Conservation (phyloP, 2,888 invertebrate species). For the Molorchus minor region DNA sequence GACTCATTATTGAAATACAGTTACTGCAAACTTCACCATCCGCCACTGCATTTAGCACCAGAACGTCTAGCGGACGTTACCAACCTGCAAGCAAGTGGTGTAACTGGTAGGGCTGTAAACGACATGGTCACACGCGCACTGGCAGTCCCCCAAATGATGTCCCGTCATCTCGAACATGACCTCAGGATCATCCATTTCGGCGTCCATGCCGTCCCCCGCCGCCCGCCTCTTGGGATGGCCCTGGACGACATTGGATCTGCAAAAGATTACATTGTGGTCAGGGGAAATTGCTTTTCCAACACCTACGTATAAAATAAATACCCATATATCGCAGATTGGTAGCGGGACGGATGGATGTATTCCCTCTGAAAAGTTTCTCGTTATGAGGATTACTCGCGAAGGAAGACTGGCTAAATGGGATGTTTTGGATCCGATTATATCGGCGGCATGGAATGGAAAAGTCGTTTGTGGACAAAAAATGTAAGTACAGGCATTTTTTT, state of each 20-base stretch:
- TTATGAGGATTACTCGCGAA: neutral
- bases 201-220: conserved; percentile 61
- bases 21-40: too few species aligned
- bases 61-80: conserved; percentile 32
- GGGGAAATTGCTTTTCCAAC: conserved; percentile 26
- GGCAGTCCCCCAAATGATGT: conserved; percentile 57
- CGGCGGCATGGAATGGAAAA: too few species aligned
- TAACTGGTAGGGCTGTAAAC: conserved; percentile 59
- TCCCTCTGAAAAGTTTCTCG: neutral
- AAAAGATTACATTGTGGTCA: conserved; percentile 32
- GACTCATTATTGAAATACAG: too few species aligned
- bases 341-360: neutral
- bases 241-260: conserved; percentile 45
- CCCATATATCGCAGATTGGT: too few species aligned
- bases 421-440: too few species aligned
- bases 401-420: too few species aligned
- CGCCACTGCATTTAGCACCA: too few species aligned
- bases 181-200: conserved; percentile 60
- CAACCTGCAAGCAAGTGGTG: conserved; percentile 60
- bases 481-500: too few species aligned
- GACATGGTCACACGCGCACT: conserved; percentile 60
- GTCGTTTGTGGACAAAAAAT: too few species aligned
- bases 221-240: conserved; percentile 51
- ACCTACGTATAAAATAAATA: conserved; percentile 14
- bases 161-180: conserved; percentile 59